Base-by-base conservation (phyloP, 2,888 invertebrate species). In the Seira ritae region DNA sequence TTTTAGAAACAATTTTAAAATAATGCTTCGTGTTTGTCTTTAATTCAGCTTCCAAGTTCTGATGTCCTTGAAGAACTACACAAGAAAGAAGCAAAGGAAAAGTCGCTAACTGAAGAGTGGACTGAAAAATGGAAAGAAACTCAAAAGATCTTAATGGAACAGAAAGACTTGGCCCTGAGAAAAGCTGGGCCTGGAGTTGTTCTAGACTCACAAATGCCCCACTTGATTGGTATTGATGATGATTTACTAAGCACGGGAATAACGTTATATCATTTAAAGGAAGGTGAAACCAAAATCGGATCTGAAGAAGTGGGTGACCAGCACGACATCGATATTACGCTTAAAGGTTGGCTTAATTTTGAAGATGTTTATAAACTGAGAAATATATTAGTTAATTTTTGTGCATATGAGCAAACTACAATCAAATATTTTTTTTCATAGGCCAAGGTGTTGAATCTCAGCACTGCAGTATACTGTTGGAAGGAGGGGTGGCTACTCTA, bases 111-210 rank as follows among this genome's bases (percentile, higher is more conserved):
- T 0, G 96, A 97, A 91, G 96, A 96, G 90, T 97, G 97, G 97
- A 95, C 96, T 12, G 96, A 97, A 90, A 97, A 97, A 90, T 97
- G 97, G 97, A 93, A 96, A 71, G 96, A 96, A 90, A 96, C 97
- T 0, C 96, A 97, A 90, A 95, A 95, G 89, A 97, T 97, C 88
- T 91, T 96, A 46, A 94, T 96, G 90, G 97, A 97, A 90, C 96
- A 97, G 91, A 94, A 95, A 90, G 96, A 96, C 2, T 91, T 97
- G 24, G 97, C 96, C 0, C 91, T 97, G 79, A 92, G 97, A 62
- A 97, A 97, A 91, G 95, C 96, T 65, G 96, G 96, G 0, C 94
- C 95, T 0, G 97, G 97, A 0, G 96, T 97, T 0, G 96, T 97
- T 0, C 91, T 97, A 70, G 96, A 97, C 91, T 97, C 97, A 0